Percentiles rank a stretch among this genome's conserved stretches.
Evolutionary conservation across 92 coral and sea anemone species (phyloP).

Genomic region (Epizoanthus stellaris): DNA sequence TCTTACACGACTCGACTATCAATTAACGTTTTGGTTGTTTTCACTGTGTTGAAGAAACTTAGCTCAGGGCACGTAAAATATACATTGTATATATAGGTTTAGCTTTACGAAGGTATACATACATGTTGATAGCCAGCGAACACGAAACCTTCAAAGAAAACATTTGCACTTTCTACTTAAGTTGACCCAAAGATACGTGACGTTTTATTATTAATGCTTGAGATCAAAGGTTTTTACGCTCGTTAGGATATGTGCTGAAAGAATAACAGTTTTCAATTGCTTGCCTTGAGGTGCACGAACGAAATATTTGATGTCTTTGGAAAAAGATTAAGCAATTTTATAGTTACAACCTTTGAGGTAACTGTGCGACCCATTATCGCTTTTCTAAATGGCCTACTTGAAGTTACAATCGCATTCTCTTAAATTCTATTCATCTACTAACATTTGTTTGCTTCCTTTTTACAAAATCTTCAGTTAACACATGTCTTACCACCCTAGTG

Average conservation of each 20-base stretch:
- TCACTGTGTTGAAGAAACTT: slow-evolving; percentile 30
- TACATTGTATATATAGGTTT: slow-evolving; percentile 72
- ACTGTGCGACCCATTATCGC: not conserved
- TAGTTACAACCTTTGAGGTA: slow-evolving; percentile 1
- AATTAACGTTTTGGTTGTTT: slow-evolving; percentile 29
- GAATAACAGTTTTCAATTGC: slow-evolving; percentile 8
- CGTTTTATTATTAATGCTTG: slow-evolving; percentile 43
- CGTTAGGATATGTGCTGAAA: slow-evolving; percentile 22
- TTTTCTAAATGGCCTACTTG: slow-evolving; percentile 34
- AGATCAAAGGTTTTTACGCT: slow-evolving; percentile 20
- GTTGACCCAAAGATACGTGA: slow-evolving; percentile 57
- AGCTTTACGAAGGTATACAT: slow-evolving; percentile 62
- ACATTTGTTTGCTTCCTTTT: slow-evolving; percentile 33
- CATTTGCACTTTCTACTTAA: slow-evolving; percentile 71
- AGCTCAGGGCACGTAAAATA: slow-evolving; percentile 50
- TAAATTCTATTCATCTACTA: not conserved
- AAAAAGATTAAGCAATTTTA: not conserved
- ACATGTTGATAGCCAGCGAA: slow-evolving; percentile 44
- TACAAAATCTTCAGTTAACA: slow-evolving; percentile 27
- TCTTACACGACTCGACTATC: slow-evolving; percentile 31
- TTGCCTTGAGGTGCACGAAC: slow-evolving; percentile 36
- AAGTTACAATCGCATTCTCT: slow-evolving; percentile 10
- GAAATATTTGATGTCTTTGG: slow-evolving; percentile 17
- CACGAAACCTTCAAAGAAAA: slow-evolving; percentile 62
- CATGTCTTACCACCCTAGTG: slow-evolving; percentile 23